These are phyloP conservation scores for Pristionchus entomophagus DNA, from an alignment of 2,888 invertebrate genomes.

Conservation along the genomic window DNA sequence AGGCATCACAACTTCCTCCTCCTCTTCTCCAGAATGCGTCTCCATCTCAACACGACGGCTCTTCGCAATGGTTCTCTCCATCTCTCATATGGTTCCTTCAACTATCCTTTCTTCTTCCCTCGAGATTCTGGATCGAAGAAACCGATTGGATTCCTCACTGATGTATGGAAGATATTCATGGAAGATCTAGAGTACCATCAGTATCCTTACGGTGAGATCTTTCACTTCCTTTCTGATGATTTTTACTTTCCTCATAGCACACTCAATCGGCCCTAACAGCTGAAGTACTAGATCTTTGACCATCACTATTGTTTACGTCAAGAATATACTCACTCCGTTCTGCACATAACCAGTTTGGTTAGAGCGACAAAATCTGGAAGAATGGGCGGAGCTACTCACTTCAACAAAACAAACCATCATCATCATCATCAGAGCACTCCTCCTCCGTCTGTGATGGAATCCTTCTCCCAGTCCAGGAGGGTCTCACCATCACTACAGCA, in stretches of 20 bases:
- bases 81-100: conserved; percentile 33
- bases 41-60: neutral
- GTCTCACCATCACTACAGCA: neutral
- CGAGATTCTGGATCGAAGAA: neutral
- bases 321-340: too few species aligned
- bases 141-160: neutral
- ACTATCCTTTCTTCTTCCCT: conserved; percentile 22
- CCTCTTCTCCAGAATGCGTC: neutral
- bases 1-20: too few species aligned
- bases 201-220: conserved; percentile 4
- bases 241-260: too few species aligned
- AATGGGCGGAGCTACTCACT: too few species aligned
- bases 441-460: conserved; percentile 30
- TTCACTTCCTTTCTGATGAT: neutral
- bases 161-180: conserved; percentile 4
- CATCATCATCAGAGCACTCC: neutral
- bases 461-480: conserved; percentile 3
- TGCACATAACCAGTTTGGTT: too few species aligned
- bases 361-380: too few species aligned
- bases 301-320: too few species aligned
- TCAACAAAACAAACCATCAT: too few species aligned
- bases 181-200: neutral
- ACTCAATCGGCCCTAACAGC: too few species aligned
- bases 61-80: conserved; percentile 6
- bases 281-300: too few species aligned